phyloP scores from a whole-genome alignment of 2,113 vertebrate genomes.

The Gulo gulo region DNA sequence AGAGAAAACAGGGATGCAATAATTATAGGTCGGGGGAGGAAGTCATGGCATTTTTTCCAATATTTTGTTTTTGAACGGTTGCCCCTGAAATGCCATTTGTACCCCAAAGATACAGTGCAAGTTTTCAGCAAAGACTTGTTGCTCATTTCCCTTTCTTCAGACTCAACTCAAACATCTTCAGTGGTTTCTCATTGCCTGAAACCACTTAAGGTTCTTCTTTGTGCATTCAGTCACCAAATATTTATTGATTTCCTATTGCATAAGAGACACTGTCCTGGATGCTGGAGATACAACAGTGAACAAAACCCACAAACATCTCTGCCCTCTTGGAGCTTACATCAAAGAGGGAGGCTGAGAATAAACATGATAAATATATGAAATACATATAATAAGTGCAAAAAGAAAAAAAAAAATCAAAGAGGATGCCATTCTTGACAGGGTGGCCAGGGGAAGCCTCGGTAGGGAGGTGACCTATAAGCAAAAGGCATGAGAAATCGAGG shows the following conservation, averaged over 20 bases:
- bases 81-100: not conserved
- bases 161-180: not conserved
- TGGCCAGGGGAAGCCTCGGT: no score
- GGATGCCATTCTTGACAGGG: not conserved
- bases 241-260: not conserved
- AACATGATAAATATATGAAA: not conserved
- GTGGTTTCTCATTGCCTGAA: not conserved
- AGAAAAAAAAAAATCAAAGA: not conserved
- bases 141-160: not conserved
- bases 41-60: not conserved
- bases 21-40: not conserved
- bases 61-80: not conserved
- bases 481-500: not conserved
- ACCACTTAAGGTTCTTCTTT: not conserved
- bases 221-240: not conserved
- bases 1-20: not conserved
- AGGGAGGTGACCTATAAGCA: not conserved
- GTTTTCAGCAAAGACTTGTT: not conserved
- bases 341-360: not conserved
- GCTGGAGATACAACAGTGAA: not conserved
- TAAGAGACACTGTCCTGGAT: not conserved
- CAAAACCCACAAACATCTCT: not conserved
- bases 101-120: not conserved
- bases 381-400: not conserved
- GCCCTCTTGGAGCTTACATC: not conserved